Conservation (phyloP, 2,113 vertebrate genomes). For the Melanotaenia duboulayi region DNA sequence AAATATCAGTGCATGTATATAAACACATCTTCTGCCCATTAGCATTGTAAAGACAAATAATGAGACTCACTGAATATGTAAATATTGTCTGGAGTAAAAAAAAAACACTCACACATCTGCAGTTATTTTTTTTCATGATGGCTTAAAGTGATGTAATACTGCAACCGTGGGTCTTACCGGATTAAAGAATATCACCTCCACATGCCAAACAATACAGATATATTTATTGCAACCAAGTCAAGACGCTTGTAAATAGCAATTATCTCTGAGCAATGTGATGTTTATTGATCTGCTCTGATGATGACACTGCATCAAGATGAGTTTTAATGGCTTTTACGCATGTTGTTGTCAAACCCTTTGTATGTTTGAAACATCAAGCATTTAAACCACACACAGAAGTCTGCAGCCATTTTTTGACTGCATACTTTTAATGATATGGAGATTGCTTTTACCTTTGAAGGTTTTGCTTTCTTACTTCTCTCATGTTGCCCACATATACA, state of each 20-base stretch:
- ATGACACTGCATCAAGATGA: neutral
- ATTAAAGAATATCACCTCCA: neutral
- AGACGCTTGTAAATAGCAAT: neutral
- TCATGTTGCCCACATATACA: neutral
- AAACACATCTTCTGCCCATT: no score
- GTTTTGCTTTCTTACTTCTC: neutral
- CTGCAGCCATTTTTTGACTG: neutral
- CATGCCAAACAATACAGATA: neutral
- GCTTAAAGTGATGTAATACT: no score
- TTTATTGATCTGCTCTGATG: neutral
- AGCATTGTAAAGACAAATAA: no score
- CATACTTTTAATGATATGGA: conserved; percentile 32
- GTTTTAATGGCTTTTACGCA: conserved; percentile 3
- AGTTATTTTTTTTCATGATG: no score
- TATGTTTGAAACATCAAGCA: conserved; percentile 8
- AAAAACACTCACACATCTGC: no score
- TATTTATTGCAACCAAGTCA: neutral
- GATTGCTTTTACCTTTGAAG: conserved; percentile 40
- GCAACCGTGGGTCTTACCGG: no score
- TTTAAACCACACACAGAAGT: neutral
- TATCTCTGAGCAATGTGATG: neutral
- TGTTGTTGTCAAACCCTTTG: neutral
- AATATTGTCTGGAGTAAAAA: no score
- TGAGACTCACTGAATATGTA: no score
- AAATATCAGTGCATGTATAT: no score